Evolutionary conservation across 2,797 vertebrate genomes (phyloP), one percentile per base, ranked within the genome.

Genomic region (Crocidura indochinensis): DNA sequence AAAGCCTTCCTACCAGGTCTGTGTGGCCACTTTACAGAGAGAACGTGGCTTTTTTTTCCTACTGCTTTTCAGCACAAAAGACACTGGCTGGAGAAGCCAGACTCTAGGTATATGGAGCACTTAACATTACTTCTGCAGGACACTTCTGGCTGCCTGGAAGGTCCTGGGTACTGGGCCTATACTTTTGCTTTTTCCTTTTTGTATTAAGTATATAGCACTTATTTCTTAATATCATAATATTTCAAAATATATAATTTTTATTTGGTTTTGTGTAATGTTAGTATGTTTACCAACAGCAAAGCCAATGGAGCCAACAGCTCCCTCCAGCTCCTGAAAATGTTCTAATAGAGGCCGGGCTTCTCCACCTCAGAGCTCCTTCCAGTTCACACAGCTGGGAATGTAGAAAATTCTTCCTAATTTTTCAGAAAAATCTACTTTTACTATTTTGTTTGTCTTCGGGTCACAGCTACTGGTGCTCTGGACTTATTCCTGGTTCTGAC

Each of bases 211-310:
- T 53, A 3, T 56, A 4, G 3, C 51, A 26, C 6, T 64, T 62
- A 53, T 78, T 75, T 69, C 62, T 89, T 82, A 65, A 64, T 60
- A 47, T 46, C 11, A 38, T 0, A 75, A 73, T 17, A 68, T 24
- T 88, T 81, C 75, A 49, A 49, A 79, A 88, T 44, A 24, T 12
- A 62, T 51, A 74, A 26, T 53, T 68, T 60, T n/a, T 68, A 49
- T 56, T 77, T 71, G 29, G 19, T 88, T 86, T 51, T 73, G 53
- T 64, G 22, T 72, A 79, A 47, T 76, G 78, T 88, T 62, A 51
- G 15, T 14, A 20, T 72, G 71, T 29, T 73, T 82, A 31, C 19
- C 12, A 56, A 60, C 26, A 49, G 10, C 15, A 38, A 6, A n/a
- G 64, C 29, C 80, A 60, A 20, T 20, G 19, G 4, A n/a, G n/a